These are phyloP conservation scores for Threskiornis aethiopicus DNA, from an alignment of 2,797 vertebrate species.

Conservation along the genomic window DNA sequence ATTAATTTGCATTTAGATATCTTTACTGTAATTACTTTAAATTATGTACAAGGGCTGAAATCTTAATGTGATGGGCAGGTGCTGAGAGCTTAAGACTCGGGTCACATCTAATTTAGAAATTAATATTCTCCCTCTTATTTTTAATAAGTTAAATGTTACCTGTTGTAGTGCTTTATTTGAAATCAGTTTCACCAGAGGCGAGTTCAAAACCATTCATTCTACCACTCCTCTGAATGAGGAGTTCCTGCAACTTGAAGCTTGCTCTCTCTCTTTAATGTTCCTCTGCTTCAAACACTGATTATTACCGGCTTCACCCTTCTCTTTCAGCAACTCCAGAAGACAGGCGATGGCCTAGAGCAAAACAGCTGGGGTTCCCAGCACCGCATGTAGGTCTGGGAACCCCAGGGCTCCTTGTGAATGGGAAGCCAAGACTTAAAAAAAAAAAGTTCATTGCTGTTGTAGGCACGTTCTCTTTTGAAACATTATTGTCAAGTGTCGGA, in stretches of 20 bases:
- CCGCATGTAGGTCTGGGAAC: fast-evolving
- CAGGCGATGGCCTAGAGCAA: neutral
- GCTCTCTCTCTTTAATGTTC: neutral
- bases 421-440: neutral
- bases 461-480: neutral
- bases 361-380: neutral
- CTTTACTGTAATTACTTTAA: slow-evolving; percentile 8
- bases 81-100: neutral
- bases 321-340: neutral
- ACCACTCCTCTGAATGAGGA: neutral
- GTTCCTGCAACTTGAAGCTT: neutral
- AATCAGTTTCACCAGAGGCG: neutral
- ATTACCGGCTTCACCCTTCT: neutral
- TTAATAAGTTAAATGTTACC: neutral
- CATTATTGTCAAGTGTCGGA: neutral
- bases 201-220: neutral
- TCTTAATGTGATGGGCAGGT: neutral
- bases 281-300: neutral
- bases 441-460: neutral
- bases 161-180: neutral
- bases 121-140: neutral
- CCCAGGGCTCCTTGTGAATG: neutral
- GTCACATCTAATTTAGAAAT: neutral
- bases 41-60: neutral
- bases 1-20: slow-evolving; percentile 1